These are phyloP conservation scores for Phoeniculus purpureus DNA, from an alignment of 2,797 vertebrate genomes.

Conservation along the genomic window DNA sequence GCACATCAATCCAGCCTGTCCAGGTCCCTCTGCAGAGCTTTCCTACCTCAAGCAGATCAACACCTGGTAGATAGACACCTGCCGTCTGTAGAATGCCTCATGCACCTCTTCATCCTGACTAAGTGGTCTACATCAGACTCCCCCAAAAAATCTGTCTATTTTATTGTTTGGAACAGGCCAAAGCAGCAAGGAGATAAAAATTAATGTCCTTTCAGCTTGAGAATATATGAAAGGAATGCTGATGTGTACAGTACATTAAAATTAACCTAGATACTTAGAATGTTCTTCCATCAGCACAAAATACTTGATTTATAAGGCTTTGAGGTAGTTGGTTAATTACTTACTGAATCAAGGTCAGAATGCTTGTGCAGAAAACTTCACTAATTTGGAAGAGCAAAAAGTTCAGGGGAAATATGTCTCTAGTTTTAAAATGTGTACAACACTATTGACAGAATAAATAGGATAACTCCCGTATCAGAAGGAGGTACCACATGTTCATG, in stretches of 20 bases:
- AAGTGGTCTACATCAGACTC: too few species aligned
- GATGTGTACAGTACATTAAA: slow-evolving; percentile 6
- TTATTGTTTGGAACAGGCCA: not conserved
- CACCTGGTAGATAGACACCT: too few species aligned
- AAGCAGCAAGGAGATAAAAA: not conserved
- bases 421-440: not conserved
- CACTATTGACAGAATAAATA: not conserved
- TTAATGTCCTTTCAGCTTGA: not conserved
- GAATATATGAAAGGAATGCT: slow-evolving; percentile 7
- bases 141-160: too few species aligned
- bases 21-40: too few species aligned
- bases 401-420: not conserved
- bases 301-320: not conserved
- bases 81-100: too few species aligned
- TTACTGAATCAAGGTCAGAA: not conserved
- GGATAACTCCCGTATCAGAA: not conserved
- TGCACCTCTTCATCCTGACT: too few species aligned
- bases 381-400: not conserved
- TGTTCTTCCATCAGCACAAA: not conserved
- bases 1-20: too few species aligned
- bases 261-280: not conserved
- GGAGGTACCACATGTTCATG: not conserved
- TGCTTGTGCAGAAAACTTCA: not conserved
- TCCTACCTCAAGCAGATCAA: too few species aligned
- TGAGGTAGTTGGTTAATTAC: slow-evolving; percentile 10